phyloP scores from a whole-genome alignment of 1,140 invertebrate species.

The Pomacea maculata region DNA sequence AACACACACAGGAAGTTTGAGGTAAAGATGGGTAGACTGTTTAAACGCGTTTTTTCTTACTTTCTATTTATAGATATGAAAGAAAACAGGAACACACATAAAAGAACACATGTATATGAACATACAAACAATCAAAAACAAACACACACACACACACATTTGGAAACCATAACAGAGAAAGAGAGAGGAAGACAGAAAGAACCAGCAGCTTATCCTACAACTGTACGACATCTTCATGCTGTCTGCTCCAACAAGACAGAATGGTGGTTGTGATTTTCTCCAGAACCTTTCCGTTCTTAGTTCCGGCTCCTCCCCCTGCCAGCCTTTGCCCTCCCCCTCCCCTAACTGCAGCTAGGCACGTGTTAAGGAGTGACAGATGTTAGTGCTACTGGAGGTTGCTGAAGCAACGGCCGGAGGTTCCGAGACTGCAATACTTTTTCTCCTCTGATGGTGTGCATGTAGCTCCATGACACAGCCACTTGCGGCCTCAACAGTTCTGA shows the following conservation, averaged over 20 bases:
- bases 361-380: no score
- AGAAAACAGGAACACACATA: background rate
- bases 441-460: no score
- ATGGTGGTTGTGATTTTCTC: background rate
- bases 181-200: background rate
- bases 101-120: background rate
- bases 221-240: background rate
- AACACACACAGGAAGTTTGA: background rate
- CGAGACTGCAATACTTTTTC: no score
- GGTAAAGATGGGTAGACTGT: no score
- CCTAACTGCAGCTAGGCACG: no score
- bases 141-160: background rate
- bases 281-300: background rate
- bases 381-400: no score
- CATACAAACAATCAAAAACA: background rate
- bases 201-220: background rate
- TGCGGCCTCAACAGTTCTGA: no score
- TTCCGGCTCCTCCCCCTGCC: background rate
- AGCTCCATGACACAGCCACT: no score
- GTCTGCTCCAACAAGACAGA: background rate
- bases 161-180: background rate
- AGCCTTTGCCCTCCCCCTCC: no score
- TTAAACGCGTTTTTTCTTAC: background rate
- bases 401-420: no score
- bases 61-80: background rate